Evolutionary conservation across 2,113 vertebrate species (phyloP).

Genomic region (Epinephelus lanceolatus): DNA sequence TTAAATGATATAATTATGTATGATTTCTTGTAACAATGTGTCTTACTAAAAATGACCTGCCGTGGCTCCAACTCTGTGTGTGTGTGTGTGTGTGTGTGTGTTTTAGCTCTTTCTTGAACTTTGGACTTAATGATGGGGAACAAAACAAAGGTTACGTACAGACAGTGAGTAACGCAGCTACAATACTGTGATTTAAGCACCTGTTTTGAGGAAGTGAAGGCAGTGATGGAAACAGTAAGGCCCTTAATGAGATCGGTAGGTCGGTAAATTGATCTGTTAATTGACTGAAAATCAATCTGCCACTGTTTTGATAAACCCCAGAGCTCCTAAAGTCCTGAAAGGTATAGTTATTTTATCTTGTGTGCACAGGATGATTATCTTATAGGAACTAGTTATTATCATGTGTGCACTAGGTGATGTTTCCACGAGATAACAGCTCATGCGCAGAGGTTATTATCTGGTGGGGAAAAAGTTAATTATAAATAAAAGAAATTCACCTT

Average conservation of each 20-base stretch:
- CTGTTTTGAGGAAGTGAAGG: conserved; percentile 28
- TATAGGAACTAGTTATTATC: too few relatives aligned
- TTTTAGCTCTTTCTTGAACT: neutral
- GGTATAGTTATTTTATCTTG: too few relatives aligned
- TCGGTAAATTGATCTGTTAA: neutral
- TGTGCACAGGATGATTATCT: too few relatives aligned
- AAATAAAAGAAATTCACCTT: too few relatives aligned
- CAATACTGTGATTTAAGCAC: conserved; percentile 25
- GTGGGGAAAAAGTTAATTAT: neutral
- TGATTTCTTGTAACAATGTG: neutral
- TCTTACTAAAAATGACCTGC: neutral
- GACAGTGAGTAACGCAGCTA: conserved; percentile 7
- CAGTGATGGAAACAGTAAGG: conserved; percentile 7
- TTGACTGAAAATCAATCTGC: neutral
- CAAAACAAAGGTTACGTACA: neutral
- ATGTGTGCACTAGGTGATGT: too few relatives aligned
- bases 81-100: neutral
- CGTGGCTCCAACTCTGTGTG: neutral
- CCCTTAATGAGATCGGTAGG: neutral
- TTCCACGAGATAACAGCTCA: too few relatives aligned
- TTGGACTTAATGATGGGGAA: neutral
- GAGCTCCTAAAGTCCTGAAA: too few relatives aligned
- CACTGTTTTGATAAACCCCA: neutral
- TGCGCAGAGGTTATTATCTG: too few relatives aligned
- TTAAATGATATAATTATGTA: neutral